These are phyloP conservation scores for Calyptomena viridis DNA, from an alignment of 2,113 vertebrate genomes.

Conservation along the genomic window DNA sequence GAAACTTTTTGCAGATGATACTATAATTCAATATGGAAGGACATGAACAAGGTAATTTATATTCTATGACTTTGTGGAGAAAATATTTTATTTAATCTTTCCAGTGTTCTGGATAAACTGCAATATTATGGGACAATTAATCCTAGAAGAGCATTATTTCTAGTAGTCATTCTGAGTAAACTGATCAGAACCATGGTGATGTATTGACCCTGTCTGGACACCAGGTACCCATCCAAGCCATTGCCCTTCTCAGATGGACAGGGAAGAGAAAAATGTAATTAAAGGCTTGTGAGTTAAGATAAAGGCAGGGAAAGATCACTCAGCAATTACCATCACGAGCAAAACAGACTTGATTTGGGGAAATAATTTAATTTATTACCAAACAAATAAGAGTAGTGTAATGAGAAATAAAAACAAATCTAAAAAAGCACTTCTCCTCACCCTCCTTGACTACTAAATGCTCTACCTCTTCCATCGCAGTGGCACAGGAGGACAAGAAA, in stretches of 20 bases:
- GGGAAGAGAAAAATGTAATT: not conserved
- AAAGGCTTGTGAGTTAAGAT: not conserved
- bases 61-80: not conserved
- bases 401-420: not conserved
- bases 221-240: not conserved
- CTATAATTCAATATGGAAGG: not conserved
- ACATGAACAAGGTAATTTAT: not conserved
- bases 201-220: not conserved
- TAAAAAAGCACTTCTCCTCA: not conserved
- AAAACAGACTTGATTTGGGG: not conserved
- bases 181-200: not conserved
- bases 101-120: not conserved
- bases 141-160: not conserved
- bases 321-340: not conserved
- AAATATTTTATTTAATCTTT: not conserved
- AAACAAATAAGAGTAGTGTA: not conserved
- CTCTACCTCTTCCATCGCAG: not conserved
- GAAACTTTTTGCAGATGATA: not conserved
- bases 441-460: not conserved
- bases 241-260: not conserved
- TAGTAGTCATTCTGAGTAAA: not conserved
- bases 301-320: not conserved
- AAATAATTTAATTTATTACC: not conserved
- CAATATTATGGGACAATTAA: not conserved
- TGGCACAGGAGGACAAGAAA: rapidly evolving